Evolutionary conservation across 2,888 invertebrate genomes (phyloP).

Genomic region (Blastobasis lacticolella): DNA sequence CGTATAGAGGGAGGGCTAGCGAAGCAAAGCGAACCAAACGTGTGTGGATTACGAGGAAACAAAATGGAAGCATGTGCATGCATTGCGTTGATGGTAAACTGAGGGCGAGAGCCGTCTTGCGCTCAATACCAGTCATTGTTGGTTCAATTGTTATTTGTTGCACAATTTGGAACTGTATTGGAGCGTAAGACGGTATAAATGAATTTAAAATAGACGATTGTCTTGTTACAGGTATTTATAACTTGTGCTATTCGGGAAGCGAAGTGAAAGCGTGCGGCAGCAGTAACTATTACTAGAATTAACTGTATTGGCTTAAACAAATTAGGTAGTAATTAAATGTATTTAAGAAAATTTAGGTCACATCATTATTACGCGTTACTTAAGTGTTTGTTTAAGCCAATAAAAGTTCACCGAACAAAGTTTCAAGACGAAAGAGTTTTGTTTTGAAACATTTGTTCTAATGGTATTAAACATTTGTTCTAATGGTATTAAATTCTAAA

Average conservation of each 20-base stretch:
- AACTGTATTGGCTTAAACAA: too few relatives aligned
- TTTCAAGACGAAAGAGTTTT: too few relatives aligned
- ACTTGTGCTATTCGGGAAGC: constrained; percentile 20
- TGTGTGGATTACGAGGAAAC: constrained; percentile 6
- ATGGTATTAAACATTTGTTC: too few relatives aligned
- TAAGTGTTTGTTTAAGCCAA: too few relatives aligned
- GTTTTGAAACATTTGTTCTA: too few relatives aligned
- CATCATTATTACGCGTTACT: too few relatives aligned
- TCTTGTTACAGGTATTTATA: constrained; percentile 5
- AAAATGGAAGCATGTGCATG: constrained; percentile 10
- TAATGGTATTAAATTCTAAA: too few relatives aligned
- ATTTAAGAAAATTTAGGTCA: too few relatives aligned
- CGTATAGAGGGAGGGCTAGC: constrained; percentile 47
- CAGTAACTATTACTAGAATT: constrained; percentile 9
- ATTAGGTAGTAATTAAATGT: too few relatives aligned
- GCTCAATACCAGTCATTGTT: too few relatives aligned
- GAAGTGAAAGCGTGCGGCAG: constrained; percentile 51
- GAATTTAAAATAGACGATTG: constrained; percentile 1
- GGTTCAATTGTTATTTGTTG: too few relatives aligned
- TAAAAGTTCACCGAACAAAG: too few relatives aligned
- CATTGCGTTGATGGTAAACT: not conserved
- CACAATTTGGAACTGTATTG: not conserved
- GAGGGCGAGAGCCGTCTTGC: not conserved
- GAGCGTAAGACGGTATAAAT: not conserved
- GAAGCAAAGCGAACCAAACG: constrained; percentile 31